These are phyloP conservation scores for Lanistes nyassanus DNA, from an alignment of 1,140 invertebrate genomes.

Conservation along the genomic window DNA sequence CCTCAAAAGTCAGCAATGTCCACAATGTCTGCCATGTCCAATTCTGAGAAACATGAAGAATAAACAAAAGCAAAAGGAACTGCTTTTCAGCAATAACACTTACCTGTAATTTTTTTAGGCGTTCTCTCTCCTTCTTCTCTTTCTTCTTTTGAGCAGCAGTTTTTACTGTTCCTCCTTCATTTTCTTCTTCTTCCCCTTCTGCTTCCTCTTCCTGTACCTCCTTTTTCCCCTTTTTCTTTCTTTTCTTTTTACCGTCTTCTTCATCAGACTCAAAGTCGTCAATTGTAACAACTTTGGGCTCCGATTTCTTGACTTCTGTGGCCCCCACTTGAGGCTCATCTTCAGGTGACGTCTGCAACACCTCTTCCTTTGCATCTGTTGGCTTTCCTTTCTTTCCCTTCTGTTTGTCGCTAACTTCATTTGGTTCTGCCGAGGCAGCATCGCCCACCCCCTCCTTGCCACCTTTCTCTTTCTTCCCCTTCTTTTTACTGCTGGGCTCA, in stretches of 20 bases:
- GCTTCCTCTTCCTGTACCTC: slow-evolving; percentile 36
- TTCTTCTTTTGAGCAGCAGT: slow-evolving; percentile 59
- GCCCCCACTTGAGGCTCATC: slow-evolving; percentile 59
- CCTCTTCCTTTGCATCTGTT: slow-evolving; percentile 39
- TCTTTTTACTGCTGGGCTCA: slow-evolving; percentile 42
- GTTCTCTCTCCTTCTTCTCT: slow-evolving; percentile 55
- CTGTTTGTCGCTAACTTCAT: slow-evolving; percentile 43
- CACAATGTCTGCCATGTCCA: no score
- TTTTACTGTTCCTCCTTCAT: slow-evolving; percentile 72
- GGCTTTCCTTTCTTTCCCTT: slow-evolving; percentile 67
- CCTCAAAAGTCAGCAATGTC: no score
- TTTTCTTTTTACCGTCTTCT: slow-evolving; percentile 52
- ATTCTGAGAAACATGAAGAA: no score
- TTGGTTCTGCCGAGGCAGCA: slow-evolving; percentile 77
- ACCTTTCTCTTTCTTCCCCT: slow-evolving; percentile 64
- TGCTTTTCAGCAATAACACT: neutral
- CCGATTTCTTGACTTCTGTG: slow-evolving; percentile 33
- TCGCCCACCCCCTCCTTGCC: slow-evolving; percentile 85
- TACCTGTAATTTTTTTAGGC: slow-evolving; percentile 58
- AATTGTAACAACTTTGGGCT: slow-evolving; percentile 40
- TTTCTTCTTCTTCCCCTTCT: slow-evolving; percentile 69
- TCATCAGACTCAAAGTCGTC: slow-evolving; percentile 48
- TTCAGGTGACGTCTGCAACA: slow-evolving; percentile 38
- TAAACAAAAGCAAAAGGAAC: neutral
- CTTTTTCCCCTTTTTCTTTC: slow-evolving; percentile 46